Evolutionary conservation across 2,888 invertebrate species (phyloP).

Genomic region (Andricus quercusramuli): DNA sequence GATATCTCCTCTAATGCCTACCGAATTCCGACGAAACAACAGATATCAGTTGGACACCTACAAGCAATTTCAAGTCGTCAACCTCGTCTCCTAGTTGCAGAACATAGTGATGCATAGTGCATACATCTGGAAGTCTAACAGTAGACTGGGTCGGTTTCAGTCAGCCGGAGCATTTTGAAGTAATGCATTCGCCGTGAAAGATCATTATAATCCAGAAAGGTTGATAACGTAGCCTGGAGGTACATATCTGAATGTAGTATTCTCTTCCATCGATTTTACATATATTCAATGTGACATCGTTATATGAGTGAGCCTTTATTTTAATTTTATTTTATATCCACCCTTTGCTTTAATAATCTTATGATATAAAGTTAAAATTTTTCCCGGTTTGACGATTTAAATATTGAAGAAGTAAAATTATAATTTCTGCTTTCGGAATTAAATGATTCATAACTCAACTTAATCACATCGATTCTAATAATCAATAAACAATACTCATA

Average conservation of each 20-base stretch:
- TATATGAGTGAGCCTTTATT: neutral
- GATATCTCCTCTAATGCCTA: constrained; percentile 1
- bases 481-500: too few species aligned
- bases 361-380: neutral
- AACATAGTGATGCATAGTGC: neutral
- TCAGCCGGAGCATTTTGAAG: neutral
- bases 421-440: too few species aligned
- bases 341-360: neutral
- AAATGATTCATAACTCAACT: too few species aligned
- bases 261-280: neutral
- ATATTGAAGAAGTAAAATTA: neutral
- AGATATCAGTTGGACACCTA: constrained; percentile 8
- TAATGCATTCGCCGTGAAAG: neutral
- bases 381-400: neutral
- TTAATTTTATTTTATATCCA: neutral
- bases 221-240: neutral
- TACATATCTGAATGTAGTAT: neutral
- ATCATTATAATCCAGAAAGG: neutral
- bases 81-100: constrained; percentile 4
- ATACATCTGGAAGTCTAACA: neutral
- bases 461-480: too few species aligned
- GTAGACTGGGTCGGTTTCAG: neutral
- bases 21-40: neutral
- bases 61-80: constrained; percentile 17
- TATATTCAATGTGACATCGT: constrained; percentile 3